Percentiles rank a stretch among this genome's conserved stretches.
phyloP scores from a whole-genome alignment of 2,113 vertebrate genomes.

The Mohoua ochrocephala region DNA sequence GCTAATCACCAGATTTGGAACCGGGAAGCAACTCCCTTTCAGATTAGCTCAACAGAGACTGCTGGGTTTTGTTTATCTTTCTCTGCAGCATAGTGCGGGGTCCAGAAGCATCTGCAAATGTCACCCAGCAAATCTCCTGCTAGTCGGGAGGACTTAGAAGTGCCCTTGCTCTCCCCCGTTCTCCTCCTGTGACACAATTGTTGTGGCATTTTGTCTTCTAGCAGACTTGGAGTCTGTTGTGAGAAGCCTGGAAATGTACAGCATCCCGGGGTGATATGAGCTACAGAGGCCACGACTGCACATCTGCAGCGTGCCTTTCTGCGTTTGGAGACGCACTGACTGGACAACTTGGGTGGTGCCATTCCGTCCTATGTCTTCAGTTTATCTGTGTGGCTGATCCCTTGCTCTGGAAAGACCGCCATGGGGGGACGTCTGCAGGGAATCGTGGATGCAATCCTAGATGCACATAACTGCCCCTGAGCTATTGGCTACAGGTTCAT shows the following conservation, averaged over 20 bases:
- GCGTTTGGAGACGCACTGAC: not conserved
- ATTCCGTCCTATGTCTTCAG: not conserved
- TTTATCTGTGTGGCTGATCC: not conserved
- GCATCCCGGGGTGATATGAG: not conserved
- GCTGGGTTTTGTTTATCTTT: not conserved
- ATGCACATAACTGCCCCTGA: not conserved
- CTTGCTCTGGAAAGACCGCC: not conserved
- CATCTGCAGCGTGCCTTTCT: not conserved
- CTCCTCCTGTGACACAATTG: not conserved
- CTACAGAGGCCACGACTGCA: not conserved
- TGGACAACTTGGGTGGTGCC: not conserved
- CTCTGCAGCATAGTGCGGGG: not conserved
- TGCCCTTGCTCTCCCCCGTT: not conserved
- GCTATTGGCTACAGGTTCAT: not conserved
- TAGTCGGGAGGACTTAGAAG: not conserved
- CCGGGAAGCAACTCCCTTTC: not conserved
- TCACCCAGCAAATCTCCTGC: constrained; percentile 1
- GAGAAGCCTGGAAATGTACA: not conserved
- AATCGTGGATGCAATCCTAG: not conserved
- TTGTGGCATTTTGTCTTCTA: not conserved
- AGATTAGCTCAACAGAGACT: not conserved
- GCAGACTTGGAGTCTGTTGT: not conserved
- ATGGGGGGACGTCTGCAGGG: not conserved
- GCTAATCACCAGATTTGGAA: constrained; percentile 2
- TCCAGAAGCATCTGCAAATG: not conserved